Evolutionary conservation across 92 coral and sea anemone species (phyloP), one percentile per base, ranked within the genome.

Genomic region (Epizoanthus ramosus): DNA sequence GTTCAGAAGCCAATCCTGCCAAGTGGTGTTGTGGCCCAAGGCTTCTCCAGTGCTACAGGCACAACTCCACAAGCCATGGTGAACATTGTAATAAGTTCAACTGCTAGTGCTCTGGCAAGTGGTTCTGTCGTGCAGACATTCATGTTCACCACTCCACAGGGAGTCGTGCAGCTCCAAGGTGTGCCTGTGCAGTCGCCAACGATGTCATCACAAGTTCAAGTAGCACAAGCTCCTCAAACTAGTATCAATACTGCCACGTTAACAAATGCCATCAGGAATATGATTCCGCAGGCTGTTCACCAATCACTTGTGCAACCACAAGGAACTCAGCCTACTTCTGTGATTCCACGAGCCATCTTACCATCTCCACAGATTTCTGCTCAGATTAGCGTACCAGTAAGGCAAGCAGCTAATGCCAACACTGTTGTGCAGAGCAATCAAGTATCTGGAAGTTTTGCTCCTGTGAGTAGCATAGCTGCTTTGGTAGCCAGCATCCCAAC

Each of bases 381-480:
- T 28, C 91, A 90, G 24, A 65, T 84, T 21, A 76, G 39, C 22
- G 68, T 71, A 19, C 87, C 86, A 21, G 75, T 85, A 31, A 33
- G 71, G 56, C 90, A 83, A 85, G 92, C 92, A 31, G 80, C 90
- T n/a, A 86, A 72, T 28, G 68, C 85, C 60, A 90, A 90, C 39
- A 39, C 81, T 57, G 84, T 68, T 21, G 71, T 86, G 5, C 80
- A 63, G 47, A 72, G 85, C 3, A 90, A 76, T 28, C 66, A 87
- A 24, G 66, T 72, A 23, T 15, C 59, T 2, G 82, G 82, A 25
- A 77, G 71, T 77, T 22, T 69, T 6, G 91, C 95, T 25, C 98
- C 98, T 16, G 98, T 93, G 37, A 84, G 91, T 37, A 91, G 92
- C 67, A 93, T 93, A 25, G 98, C 98, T 33, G 94, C 98, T 22